Evolutionary conservation across 1,140 invertebrate genomes (phyloP).

Genomic region (Bombus picipes): DNA sequence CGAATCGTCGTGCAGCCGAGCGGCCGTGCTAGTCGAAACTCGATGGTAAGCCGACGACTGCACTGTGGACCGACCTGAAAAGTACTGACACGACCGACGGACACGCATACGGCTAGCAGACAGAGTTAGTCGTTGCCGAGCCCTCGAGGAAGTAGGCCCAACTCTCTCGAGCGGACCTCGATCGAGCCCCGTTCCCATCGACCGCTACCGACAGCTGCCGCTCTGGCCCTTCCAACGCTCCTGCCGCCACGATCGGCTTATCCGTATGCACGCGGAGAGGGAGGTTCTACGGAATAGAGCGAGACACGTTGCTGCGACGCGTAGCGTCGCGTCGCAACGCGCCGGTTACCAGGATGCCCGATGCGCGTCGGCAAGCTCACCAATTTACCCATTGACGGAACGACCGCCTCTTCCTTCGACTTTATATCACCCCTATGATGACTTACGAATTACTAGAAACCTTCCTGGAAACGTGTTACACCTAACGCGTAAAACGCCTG

Average conservation of each 20-base stretch:
- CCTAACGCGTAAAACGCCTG: constrained; percentile 23
- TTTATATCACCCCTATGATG: too few species aligned
- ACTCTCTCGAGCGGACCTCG: constrained; percentile 34
- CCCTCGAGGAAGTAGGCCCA: constrained; percentile 50
- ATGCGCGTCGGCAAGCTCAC: background rate
- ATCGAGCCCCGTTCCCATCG: constrained; percentile 33
- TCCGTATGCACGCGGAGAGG: constrained; percentile 36
- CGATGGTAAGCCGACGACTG: constrained; percentile 31
- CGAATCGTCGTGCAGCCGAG: constrained; percentile 46
- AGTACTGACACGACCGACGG: constrained; percentile 40
- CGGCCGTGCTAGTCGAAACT: constrained; percentile 9
- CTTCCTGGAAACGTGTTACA: constrained; percentile 38
- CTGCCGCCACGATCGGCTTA: constrained; percentile 54
- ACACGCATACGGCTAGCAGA: constrained; percentile 42
- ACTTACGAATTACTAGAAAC: too few species aligned
- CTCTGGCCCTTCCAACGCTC: constrained; percentile 50
- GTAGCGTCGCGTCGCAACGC: background rate
- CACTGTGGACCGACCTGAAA: constrained; percentile 47
- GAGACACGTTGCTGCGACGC: constrained; percentile 2
- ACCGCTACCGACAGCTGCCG: constrained; percentile 47
- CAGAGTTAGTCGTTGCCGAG: constrained; percentile 53
- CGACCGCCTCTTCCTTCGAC: background rate
- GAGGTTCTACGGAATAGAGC: background rate
- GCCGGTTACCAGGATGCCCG: constrained; percentile 22
- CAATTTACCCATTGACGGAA: constrained; percentile 22